Evolutionary conservation across 2,888 invertebrate genomes (phyloP).

Genomic region (Arge pagana): DNA sequence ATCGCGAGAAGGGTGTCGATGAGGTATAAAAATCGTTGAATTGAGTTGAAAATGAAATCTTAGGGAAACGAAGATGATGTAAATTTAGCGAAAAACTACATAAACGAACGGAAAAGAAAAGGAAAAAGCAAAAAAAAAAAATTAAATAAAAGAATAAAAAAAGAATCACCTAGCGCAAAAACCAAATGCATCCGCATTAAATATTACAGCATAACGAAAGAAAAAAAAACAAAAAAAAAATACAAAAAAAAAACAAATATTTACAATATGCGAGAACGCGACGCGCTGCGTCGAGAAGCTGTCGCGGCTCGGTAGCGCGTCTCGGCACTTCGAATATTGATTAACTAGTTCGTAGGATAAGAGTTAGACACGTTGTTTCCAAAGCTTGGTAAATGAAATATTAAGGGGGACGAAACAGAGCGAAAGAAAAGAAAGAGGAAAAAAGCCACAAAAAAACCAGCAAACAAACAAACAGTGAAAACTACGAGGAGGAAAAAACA

Average conservation of each 20-base stretch:
- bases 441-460: constrained; percentile 3
- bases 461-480: not conserved
- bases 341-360: constrained; percentile 19
- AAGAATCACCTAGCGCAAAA: constrained; percentile 24
- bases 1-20: not conserved
- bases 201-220: constrained; percentile 9
- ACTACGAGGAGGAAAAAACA: not conserved
- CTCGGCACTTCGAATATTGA: constrained; percentile 12
- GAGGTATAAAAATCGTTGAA: constrained; percentile 5
- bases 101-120: constrained; percentile 32
- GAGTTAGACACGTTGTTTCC: constrained; percentile 16
- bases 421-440: constrained; percentile 9
- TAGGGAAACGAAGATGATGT: not conserved
- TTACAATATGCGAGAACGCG: too few species aligned
- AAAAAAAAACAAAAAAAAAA: not conserved
- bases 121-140: constrained; percentile 22
- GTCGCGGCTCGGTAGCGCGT: too few species aligned
- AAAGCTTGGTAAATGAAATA: constrained; percentile 17
- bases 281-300: too few species aligned
- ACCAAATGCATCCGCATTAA: constrained; percentile 11
- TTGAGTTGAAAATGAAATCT: constrained; percentile 2
- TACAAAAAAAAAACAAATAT: not conserved
- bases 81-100: constrained; percentile 33
- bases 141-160: constrained; percentile 21
- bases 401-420: too few species aligned